phyloP scores from a whole-genome alignment of 1,140 invertebrate genomes.

The Drosophila arizonae region DNA sequence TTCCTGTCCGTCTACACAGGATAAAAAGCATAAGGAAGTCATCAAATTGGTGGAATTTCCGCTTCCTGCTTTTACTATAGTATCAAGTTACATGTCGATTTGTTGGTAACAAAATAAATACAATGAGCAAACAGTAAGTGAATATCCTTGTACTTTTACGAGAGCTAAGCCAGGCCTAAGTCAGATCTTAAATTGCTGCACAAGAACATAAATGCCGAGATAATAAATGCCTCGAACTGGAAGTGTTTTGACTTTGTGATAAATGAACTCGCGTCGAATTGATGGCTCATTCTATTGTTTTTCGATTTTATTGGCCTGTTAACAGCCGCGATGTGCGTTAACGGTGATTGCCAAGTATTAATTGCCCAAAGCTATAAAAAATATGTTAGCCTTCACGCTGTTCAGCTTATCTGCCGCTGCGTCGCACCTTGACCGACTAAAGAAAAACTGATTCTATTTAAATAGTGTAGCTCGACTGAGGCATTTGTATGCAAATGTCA shows the following conservation, averaged over 20 bases:
- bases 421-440: conserved; percentile 2
- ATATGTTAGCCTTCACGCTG: neutral
- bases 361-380: neutral
- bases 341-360: neutral
- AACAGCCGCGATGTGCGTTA: neutral
- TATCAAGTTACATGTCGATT: conserved; percentile 20
- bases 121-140: neutral
- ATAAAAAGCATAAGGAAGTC: conserved; percentile 49
- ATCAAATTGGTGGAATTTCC: conserved; percentile 68
- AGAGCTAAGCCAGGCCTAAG: no score
- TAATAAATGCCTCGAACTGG: neutral
- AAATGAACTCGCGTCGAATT: conserved; percentile 24
- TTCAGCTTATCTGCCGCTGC: neutral
- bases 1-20: neutral
- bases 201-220: no score
- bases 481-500: conserved; percentile 59
- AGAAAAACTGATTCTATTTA: conserved; percentile 2
- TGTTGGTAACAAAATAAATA: neutral
- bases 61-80: conserved; percentile 43
- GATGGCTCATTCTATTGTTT: conserved; percentile 37
- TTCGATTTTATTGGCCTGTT: conserved; percentile 47
- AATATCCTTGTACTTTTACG: neutral
- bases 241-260: conserved; percentile 4
- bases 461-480: neutral
- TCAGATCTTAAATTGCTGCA: no score